A percentile compares a stretch with the other conserved stretches of the same genome.
Conservation (phyloP, 2,113 vertebrate species). For the Okapia johnstoni region DNA sequence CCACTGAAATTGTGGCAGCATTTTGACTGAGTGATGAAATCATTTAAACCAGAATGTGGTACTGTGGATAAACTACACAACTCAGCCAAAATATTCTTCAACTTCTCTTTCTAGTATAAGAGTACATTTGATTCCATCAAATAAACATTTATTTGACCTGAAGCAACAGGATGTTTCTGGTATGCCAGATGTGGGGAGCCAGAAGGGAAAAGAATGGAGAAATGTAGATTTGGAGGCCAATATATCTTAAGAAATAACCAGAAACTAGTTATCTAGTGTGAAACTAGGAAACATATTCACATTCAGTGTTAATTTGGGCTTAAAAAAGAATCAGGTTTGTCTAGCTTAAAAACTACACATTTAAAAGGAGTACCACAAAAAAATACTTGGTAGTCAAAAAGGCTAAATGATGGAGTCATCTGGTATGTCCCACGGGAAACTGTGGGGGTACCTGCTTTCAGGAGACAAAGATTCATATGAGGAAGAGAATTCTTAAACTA, state of each 20-base stretch:
- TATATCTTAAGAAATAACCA: background rate
- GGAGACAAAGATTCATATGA: background rate
- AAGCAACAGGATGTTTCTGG: conserved; percentile 9
- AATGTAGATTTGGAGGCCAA: background rate
- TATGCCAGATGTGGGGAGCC: background rate
- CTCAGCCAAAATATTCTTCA: background rate
- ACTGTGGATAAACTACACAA: conserved; percentile 30
- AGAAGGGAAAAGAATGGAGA: background rate
- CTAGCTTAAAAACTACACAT: background rate
- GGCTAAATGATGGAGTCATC: background rate
- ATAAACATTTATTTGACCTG: conserved; percentile 18
- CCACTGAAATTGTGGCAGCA: conserved; percentile 45
- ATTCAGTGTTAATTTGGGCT: background rate
- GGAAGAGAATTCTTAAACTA: background rate
- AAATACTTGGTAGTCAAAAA: background rate
- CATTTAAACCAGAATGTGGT: conserved; percentile 35
- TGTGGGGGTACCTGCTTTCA: background rate
- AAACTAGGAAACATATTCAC: background rate
- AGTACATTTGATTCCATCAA: background rate
- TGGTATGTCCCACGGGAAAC: background rate
- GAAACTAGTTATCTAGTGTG: background rate
- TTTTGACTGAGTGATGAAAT: conserved; percentile 48
- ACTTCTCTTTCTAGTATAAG: conserved; percentile 28
- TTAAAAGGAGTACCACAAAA: background rate
- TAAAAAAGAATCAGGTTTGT: background rate